Percentiles rank a stretch among this genome's conserved stretches.
These are phyloP conservation scores for Meandrusa payeni DNA, from an alignment of 2,888 invertebrate species.

Conservation along the genomic window DNA sequence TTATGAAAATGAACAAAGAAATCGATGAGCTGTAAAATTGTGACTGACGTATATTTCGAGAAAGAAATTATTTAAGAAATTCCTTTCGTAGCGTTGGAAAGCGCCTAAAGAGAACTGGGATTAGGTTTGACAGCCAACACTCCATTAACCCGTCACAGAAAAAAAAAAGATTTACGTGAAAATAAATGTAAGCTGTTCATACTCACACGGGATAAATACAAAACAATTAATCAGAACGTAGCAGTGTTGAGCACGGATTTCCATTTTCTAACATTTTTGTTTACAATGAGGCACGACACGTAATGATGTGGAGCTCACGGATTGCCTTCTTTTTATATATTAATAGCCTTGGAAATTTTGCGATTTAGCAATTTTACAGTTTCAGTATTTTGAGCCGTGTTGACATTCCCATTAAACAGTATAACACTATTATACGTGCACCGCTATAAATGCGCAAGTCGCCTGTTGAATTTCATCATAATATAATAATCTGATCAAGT, in stretches of 20 bases:
- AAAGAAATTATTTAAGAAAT: conserved; percentile 22
- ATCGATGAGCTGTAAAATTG: conserved; percentile 23
- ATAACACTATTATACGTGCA: no score
- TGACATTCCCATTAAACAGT: no score
- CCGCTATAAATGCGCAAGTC: no score
- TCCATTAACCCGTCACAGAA: conserved; percentile 24
- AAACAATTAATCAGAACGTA: conserved; percentile 53
- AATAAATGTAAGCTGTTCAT: conserved; percentile 10
- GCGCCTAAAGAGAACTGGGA: conserved; percentile 12
- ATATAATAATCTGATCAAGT: no score
- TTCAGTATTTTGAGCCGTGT: no score
- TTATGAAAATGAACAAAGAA: conserved; percentile 19
- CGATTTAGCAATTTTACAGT: conserved; percentile 10
- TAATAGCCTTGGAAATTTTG: conserved; percentile 33
- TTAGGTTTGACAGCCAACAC: conserved; percentile 23
- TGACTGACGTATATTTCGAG: conserved; percentile 23
- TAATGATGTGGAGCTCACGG: conserved; percentile 37
- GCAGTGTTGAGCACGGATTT: conserved; percentile 50
- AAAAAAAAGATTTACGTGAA: conserved; percentile 15
- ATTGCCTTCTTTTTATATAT: conserved; percentile 41
- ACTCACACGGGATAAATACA: conserved; percentile 45
- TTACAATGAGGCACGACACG: conserved; percentile 31
- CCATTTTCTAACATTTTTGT: conserved; percentile 72
- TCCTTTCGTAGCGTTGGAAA: conserved; percentile 9
- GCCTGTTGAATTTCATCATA: no score